Evolutionary conservation across 1,140 invertebrate species (phyloP), one percentile per base, ranked within the genome.

Genomic region (Macrocentrus cingulum): DNA sequence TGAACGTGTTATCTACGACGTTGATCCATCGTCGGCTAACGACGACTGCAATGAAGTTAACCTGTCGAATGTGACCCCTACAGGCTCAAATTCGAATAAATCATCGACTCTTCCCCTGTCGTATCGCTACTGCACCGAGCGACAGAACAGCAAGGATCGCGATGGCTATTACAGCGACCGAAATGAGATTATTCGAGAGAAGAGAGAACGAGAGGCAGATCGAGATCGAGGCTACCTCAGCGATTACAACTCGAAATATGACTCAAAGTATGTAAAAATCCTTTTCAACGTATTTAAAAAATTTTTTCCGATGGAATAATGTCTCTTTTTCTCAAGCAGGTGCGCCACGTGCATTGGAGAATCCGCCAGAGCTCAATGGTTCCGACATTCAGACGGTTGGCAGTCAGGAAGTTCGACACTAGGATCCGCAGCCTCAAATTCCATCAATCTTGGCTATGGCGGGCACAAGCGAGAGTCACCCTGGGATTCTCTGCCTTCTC

Each of bases 91-190:
- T 66, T 80, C 82, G 16, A 84, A 83, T 65, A 90, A 91, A 65
- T 92, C 89, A 1, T 91, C 89, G 5, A 91, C 90, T 4, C 76
- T 92, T 66, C 89, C 89, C 13, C 75, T 90, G 29, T 76, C 83
- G 63, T 68, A 84, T 77, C 71, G 83, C 74, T 71, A 82, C 53
- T 72, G 69, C 63, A 80, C 75, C 66, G 84, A 77, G 72, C 84
- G 70, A 20, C 80, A 85, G 56, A 86, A 86, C 67, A 80, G 87
- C 59, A 82, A 83, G 44, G 88, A 89, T 56, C 81, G 88, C 11
- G 89, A 91, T 67, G 91, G 91, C 29, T 93, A 92, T 71, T 94
- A 92, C 75, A 90, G 90, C 66, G 91, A 94, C 80, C 84, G 91
- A 62, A 91, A 92, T 69, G 90, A 92, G 74, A 82, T 91, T 50